Evolutionary conservation across 2,797 vertebrate genomes (phyloP).

Genomic region (Rhynchotus rufescens): DNA sequence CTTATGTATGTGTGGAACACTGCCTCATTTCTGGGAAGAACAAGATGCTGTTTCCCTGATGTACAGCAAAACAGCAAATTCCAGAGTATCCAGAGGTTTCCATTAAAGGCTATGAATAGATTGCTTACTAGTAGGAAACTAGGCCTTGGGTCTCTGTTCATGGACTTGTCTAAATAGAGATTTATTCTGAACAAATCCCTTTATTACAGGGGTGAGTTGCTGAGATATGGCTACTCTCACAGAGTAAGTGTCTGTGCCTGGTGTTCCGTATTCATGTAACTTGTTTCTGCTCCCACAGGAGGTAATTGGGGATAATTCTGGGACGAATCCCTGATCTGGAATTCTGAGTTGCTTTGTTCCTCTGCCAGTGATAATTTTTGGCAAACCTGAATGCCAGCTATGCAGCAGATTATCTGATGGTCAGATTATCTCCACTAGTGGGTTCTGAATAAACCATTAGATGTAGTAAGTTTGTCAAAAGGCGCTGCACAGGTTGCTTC

Average conservation of each 20-base stretch:
- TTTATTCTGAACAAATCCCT: background rate
- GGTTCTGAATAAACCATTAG: background rate
- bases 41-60: background rate
- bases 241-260: background rate
- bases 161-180: background rate
- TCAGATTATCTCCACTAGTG: background rate
- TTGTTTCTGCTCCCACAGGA: background rate
- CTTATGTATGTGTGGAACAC: background rate
- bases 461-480: background rate
- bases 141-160: background rate
- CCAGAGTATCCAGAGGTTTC: background rate
- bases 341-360: background rate
- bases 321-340: background rate
- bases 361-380: background rate
- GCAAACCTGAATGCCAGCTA: background rate
- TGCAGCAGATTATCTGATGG: background rate
- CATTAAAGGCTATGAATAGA: conserved; percentile 7
- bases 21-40: background rate
- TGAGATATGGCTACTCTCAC: background rate
- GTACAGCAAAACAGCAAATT: background rate
- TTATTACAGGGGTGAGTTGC: background rate
- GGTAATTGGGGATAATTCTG: background rate
- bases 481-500: background rate
- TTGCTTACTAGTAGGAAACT: background rate
- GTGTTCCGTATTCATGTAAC: background rate